Conservation (phyloP, 2,888 invertebrate genomes). For the Coelinius sp. region DNA sequence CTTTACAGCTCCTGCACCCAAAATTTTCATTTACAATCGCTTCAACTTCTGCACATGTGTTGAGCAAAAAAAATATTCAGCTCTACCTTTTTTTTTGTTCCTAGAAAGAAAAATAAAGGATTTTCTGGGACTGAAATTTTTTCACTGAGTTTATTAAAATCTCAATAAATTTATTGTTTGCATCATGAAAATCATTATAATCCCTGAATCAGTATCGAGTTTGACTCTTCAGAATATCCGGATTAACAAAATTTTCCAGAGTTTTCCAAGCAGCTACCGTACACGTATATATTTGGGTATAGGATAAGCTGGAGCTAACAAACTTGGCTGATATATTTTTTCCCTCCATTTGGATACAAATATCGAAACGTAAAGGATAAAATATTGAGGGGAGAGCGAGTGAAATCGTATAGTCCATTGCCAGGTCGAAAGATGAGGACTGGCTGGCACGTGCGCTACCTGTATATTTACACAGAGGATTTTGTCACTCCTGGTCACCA, state of each 20-base stretch:
- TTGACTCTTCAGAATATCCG: neutral
- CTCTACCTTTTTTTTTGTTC: neutral
- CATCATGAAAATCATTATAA: neutral
- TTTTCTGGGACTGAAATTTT: no score
- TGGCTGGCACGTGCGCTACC: conserved; percentile 54
- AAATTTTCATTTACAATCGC: conserved; percentile 43
- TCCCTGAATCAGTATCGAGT: neutral
- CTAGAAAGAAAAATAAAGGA: neutral
- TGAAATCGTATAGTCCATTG: neutral
- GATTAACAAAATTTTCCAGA: conserved; percentile 1
- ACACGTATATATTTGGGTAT: neutral
- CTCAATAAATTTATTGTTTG: neutral
- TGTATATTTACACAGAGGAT: conserved; percentile 38
- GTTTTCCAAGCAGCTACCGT: conserved; percentile 9
- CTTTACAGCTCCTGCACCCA: conserved; percentile 29
- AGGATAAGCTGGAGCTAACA: conserved; percentile 5
- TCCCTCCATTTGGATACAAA: neutral
- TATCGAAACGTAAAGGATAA: neutral
- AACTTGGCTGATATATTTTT: neutral
- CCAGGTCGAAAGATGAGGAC: neutral
- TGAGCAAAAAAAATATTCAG: conserved; percentile 26
- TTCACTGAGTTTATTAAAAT: neutral
- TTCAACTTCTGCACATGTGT: conserved; percentile 41
- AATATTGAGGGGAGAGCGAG: neutral
- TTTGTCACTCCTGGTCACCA: conserved; percentile 49